Evolutionary conservation across 2,888 invertebrate genomes (phyloP), one percentile per base, ranked within the genome.

Genomic region (Lordiphosa fenestrarum): DNA sequence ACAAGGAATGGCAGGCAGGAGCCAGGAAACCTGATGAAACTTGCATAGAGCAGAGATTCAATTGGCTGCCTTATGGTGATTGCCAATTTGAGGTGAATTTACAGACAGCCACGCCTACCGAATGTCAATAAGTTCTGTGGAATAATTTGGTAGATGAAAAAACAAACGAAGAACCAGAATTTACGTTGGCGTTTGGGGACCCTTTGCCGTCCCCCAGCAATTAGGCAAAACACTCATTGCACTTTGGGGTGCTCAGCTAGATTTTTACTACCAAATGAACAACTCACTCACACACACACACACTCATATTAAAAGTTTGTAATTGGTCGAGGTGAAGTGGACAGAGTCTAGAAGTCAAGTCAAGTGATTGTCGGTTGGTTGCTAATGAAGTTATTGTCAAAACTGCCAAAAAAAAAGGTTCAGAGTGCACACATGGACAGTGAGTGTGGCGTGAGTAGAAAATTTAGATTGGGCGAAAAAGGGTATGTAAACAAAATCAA

Each of bases 41-140:
- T 67, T 76, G 58, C 64, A 62, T 58, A 57, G 52, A 72, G 64
- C 59, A 53, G 55, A 36, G 50, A 48, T 51, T 52, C 69, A 46
- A 71, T 59, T 73, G 60, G 54, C 51, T 64, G 48, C 30, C 58
- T 47, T 64, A 54, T 50, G 48, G 56, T 67, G 59, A 62, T 67
- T 76, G 78, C 71, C 84, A 78, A 78, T 78, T 84, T 84, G 78
- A 82, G 77, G 84, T 82, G 84, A 82, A 84, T 73, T 82, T 69
- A 54, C 61, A 61, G 64, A 54, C 62, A 19, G 52, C 66, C 83
- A 80, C 78, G 75, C 78, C 78, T 71, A 65, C 63, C 55, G 69
- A 72, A 84, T 82, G 78, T 82, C 84, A 78, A 78, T 84, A 78
- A 82, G 74, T 71, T 74, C 69, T 37, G 61, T 69, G 57, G 35